Evolutionary conservation across 2,797 vertebrate genomes (phyloP), one percentile per base, ranked within the genome.

Genomic region (Trachurus trachurus): DNA sequence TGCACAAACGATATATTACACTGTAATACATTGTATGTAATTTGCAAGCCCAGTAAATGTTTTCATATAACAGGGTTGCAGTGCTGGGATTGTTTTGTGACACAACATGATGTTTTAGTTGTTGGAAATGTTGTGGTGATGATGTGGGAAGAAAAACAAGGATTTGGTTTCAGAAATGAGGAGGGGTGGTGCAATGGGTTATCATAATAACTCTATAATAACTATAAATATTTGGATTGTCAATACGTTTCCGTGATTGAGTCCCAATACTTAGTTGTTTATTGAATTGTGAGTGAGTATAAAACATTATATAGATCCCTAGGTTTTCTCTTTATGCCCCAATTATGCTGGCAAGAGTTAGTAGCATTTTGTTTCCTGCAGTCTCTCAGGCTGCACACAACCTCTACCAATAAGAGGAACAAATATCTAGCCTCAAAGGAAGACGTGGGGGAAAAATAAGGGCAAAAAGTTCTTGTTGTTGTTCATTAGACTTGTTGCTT

Each of bases 191-290:
- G 34, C 34, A 37, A 37, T 37, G 34, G 34, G 34, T 37, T 37
- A 9, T 37, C 5, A 34, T 5, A 34, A 34, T 6, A 34, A 34
- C 31, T 34, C 31, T 0, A 37, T 34, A 34, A 34, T 34, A 34
- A 34, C 31, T 34, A 11, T 31, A 54, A 80, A 54, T 67, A 12
- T 65, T 10, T 59, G 44, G 8, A 31, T 59, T 74, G 44, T 42
- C 64, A 39, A 68, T 64, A 37, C 45, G 5, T 45, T 26, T 57
- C 4, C 12, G 39, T 82, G 57, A 39, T 56, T 57, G 54, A 63
- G 70, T 59, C 4, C n/a, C 15, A 0, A 42, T 17, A 37, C 34
- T 37, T 37, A 37, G 34, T 37, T 37, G 34, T 37, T 37, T 9
- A 2, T 6, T 9, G 34, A 37, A 16, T 45, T 77, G 45, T 26